Percentiles rank a stretch among this genome's conserved stretches.
These are phyloP conservation scores for Pangasianodon gigas DNA, from an alignment of 2,113 vertebrate species.

Conservation along the genomic window DNA sequence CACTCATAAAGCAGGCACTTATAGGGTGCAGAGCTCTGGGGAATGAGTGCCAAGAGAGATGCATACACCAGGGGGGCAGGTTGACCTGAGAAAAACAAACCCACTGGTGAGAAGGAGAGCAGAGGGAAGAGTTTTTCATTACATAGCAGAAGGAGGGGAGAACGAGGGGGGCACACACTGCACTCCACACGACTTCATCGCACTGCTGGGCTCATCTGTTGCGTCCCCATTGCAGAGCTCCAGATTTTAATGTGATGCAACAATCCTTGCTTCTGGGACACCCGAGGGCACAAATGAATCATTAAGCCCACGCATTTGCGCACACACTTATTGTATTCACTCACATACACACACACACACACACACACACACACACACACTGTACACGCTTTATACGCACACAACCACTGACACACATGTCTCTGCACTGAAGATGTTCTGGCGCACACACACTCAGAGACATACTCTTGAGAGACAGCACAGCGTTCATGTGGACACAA, in stretches of 20 bases:
- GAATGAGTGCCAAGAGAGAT: constrained; percentile 51
- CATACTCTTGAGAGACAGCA: constrained; percentile 48
- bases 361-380: constrained; percentile 21
- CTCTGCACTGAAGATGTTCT: constrained; percentile 28
- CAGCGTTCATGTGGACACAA: constrained; percentile 42
- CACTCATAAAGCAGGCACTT: constrained; percentile 54
- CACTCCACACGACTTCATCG: constrained; percentile 7
- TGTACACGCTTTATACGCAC: constrained; percentile 1
- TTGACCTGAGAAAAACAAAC: constrained; percentile 72
- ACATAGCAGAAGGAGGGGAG: constrained; percentile 1
- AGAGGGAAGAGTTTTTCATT: constrained; percentile 32
- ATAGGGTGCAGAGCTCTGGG: constrained; percentile 59
- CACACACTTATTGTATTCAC: constrained; percentile 31
- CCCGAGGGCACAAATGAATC: constrained; percentile 65
- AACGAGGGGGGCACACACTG: neutral
- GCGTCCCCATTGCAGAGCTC: constrained; percentile 47
- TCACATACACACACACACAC: constrained; percentile 26
- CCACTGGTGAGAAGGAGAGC: constrained; percentile 52
- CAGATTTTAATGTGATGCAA: constrained; percentile 67
- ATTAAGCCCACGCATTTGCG: constrained; percentile 58
- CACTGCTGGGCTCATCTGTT: constrained; percentile 50
- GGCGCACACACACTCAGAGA: constrained; percentile 28
- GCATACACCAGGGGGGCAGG: constrained; percentile 57
- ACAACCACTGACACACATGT: constrained; percentile 12
- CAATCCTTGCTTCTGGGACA: constrained; percentile 55